Percentiles rank a stretch among this genome's conserved stretches.
Evolutionary conservation across 2,113 vertebrate species (phyloP).

Genomic region (Hyperopisus bebe): DNA sequence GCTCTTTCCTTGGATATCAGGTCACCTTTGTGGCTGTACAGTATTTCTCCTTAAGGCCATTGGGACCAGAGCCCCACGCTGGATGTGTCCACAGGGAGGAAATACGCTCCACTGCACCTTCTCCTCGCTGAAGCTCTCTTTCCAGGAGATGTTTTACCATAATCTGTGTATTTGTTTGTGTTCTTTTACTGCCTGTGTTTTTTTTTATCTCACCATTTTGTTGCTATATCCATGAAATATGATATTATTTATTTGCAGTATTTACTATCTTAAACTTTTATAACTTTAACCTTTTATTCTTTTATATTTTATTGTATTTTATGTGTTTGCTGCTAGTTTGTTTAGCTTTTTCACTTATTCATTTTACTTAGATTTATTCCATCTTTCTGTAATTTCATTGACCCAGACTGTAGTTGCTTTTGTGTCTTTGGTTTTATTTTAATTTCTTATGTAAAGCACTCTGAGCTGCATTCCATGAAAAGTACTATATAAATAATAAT

Average conservation of each 20-base stretch:
- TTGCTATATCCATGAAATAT: neutral
- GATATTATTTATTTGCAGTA: neutral
- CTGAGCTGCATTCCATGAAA: neutral
- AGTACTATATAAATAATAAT: neutral
- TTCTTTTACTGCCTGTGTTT: neutral
- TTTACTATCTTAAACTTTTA: neutral
- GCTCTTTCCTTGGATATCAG: neutral
- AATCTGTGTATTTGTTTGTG: neutral
- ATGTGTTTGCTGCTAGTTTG: neutral
- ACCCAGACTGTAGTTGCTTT: too few relatives aligned
- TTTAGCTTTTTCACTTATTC: neutral
- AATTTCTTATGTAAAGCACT: neutral
- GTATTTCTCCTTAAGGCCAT: neutral
- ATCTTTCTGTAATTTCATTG: neutral
- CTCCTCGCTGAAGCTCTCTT: neutral
- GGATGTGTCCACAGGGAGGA: neutral
- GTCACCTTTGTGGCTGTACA: neutral
- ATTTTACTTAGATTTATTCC: neutral
- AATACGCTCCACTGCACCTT: neutral
- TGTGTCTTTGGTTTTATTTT: neutral
- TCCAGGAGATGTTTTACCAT: neutral
- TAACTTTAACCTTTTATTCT: neutral
- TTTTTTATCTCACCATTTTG: neutral
- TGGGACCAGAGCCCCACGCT: neutral
- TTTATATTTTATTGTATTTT: neutral